Conservation (phyloP, 2,888 invertebrate species). For the Thumatha senex region DNA sequence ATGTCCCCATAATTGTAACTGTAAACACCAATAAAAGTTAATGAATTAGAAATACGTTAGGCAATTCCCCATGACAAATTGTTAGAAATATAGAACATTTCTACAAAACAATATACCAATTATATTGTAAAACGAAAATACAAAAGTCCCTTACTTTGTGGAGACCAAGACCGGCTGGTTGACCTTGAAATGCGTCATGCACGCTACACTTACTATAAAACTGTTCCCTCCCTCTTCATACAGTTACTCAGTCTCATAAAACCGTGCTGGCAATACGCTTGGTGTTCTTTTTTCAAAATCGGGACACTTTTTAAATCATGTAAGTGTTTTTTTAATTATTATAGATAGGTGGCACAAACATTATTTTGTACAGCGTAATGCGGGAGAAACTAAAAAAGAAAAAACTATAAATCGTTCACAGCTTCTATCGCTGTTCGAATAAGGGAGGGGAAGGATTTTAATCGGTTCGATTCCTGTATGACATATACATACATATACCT, state of each 20-base stretch:
- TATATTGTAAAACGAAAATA: neutral
- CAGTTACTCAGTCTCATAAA: conserved; percentile 49
- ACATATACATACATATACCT: too few species aligned
- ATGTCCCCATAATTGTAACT: too few species aligned
- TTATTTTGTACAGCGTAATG: neutral
- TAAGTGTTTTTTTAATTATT: conserved; percentile 42
- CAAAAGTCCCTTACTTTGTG: neutral
- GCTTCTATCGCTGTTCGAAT: too few species aligned
- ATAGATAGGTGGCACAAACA: neutral
- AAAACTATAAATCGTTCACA: too few species aligned
- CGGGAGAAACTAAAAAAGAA: neutral
- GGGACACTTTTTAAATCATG: conserved; percentile 34
- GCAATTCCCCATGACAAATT: neutral
- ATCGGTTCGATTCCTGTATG: too few species aligned
- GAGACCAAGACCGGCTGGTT: conserved; percentile 27
- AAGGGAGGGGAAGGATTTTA: too few species aligned
- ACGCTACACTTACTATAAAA: conserved; percentile 49
- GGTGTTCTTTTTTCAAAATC: conserved; percentile 36
- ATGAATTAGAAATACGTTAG: neutral
- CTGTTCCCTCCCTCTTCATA: conserved; percentile 53
- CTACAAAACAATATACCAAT: neutral
- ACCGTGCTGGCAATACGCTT: conserved; percentile 43
- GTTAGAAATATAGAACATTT: neutral
- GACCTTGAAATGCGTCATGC: conserved; percentile 52
- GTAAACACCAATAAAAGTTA: too few species aligned